Percentiles rank a stretch among this genome's conserved stretches.
These are phyloP conservation scores for Linyphia triangularis DNA, from an alignment of 2,888 invertebrate genomes.

Conservation along the genomic window DNA sequence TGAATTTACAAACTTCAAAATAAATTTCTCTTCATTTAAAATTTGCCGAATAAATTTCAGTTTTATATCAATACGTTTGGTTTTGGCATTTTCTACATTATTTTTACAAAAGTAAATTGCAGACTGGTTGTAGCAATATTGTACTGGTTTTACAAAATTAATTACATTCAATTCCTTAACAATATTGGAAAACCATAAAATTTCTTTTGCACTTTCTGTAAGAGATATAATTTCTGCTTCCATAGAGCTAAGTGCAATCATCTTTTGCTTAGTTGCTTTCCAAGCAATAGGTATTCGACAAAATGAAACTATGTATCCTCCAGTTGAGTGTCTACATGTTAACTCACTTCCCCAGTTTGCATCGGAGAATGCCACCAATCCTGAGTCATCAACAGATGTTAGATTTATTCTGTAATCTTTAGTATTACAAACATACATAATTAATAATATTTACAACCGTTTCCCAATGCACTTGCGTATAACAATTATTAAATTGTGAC, in stretches of 20 bases:
- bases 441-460: background rate
- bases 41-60: background rate
- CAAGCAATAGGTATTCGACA: no score
- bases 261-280: no score
- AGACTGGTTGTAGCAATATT: background rate
- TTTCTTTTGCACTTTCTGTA: background rate
- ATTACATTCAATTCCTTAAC: background rate
- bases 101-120: background rate
- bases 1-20: background rate
- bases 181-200: background rate
- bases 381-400: background rate
- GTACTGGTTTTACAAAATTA: background rate
- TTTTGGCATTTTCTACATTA: background rate
- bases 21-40: background rate
- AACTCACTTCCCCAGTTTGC: background rate
- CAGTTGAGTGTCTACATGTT: background rate
- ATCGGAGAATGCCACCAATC: background rate
- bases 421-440: background rate
- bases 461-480: background rate
- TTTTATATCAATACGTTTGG: background rate
- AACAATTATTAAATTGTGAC: background rate
- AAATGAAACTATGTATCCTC: background rate
- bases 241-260: background rate
- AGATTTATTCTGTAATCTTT: background rate
- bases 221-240: background rate